Conservation (phyloP, 2,888 invertebrate genomes). For the Pollenia angustigena region DNA sequence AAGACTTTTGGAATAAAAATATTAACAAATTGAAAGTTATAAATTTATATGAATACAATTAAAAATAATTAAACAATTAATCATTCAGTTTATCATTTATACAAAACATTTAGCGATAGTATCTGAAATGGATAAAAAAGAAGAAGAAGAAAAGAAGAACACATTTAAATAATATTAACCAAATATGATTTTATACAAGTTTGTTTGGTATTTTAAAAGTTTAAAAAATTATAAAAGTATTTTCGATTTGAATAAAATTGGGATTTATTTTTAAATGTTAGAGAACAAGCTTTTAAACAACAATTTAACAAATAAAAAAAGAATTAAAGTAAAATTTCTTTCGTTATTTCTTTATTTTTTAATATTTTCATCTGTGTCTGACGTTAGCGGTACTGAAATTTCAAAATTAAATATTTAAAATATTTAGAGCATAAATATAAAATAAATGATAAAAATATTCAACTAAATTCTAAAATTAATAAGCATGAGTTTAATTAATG, state of each 20-base stretch:
- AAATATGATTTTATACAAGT: background rate
- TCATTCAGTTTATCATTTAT: slow-evolving; percentile 34
- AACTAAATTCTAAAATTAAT: slow-evolving; percentile 52
- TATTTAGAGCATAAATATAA: slow-evolving; percentile 44
- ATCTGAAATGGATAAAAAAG: slow-evolving; percentile 72
- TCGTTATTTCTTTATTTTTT: background rate
- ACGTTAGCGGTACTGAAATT: slow-evolving; percentile 71
- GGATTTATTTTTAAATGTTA: slow-evolving; percentile 4
- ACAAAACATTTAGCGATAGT: slow-evolving; percentile 75
- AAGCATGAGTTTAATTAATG: slow-evolving; percentile 8
- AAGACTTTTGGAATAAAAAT: background rate
- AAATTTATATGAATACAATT: slow-evolving; percentile 16
- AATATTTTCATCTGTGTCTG: slow-evolving; percentile 66
- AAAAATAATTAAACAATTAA: slow-evolving; percentile 6
- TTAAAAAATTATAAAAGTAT: slow-evolving; percentile 20
- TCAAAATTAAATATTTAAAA: slow-evolving; percentile 58
- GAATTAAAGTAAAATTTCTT: slow-evolving; percentile 33
- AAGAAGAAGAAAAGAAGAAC: slow-evolving; percentile 45
- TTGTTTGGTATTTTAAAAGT: background rate
- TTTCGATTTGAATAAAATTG: background rate
- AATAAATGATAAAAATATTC: slow-evolving; percentile 15
- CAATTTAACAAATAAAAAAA: slow-evolving; percentile 35
- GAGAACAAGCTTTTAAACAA: slow-evolving; percentile 47
- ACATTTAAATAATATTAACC: slow-evolving; percentile 49
- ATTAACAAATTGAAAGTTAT: background rate